A percentile compares a stretch with the other conserved stretches of the same genome.
These are phyloP conservation scores for Spatulosminthurus flaviceps DNA, from an alignment of 2,888 invertebrate genomes.

Conservation along the genomic window DNA sequence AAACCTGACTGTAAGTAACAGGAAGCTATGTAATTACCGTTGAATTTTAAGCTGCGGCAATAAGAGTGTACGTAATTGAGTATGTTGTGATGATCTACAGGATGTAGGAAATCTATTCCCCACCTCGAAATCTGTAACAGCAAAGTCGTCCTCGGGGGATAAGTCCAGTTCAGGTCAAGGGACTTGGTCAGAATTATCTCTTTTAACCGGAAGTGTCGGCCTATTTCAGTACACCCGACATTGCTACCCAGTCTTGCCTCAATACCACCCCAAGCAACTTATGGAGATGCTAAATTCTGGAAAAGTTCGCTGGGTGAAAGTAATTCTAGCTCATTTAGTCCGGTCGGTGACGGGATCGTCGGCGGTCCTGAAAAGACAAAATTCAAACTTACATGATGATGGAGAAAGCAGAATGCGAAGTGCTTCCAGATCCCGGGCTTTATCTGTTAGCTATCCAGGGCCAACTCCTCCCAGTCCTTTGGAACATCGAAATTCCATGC, in stretches of 20 bases:
- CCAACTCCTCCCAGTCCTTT: constrained; percentile 75
- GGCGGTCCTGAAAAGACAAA: constrained; percentile 59
- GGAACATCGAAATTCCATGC: constrained; percentile 80
- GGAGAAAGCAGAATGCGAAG: constrained; percentile 75
- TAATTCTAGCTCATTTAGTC: constrained; percentile 95
- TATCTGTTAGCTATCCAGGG: constrained; percentile 83
- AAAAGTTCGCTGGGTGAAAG: constrained; percentile 97
- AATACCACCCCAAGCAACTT: constrained; percentile 98
- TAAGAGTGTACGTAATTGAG: too few relatives aligned
- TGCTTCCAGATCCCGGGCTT: constrained; percentile 88
- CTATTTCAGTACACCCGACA: constrained; percentile 96
- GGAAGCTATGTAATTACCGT: too few relatives aligned
- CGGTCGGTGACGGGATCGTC: constrained; percentile 61
- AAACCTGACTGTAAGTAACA: constrained; percentile 66
- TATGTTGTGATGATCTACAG: too few relatives aligned
- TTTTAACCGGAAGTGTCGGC: constrained; percentile 70
- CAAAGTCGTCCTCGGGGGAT: constrained; percentile 26
- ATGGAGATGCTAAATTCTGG: constrained; percentile 99
- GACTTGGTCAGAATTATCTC: constrained; percentile 60
- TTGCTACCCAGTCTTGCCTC: constrained; percentile 96
- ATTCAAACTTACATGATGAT: constrained; percentile 70
- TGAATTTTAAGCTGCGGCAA: constrained; percentile 27
- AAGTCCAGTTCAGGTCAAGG: constrained; percentile 32
- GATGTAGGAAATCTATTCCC: constrained; percentile 60
- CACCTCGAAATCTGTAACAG: constrained; percentile 51